Conservation (phyloP, 30 jellyfish, hydroid and myxozoan species). For the Hydractinia symbiolongicarpus region DNA sequence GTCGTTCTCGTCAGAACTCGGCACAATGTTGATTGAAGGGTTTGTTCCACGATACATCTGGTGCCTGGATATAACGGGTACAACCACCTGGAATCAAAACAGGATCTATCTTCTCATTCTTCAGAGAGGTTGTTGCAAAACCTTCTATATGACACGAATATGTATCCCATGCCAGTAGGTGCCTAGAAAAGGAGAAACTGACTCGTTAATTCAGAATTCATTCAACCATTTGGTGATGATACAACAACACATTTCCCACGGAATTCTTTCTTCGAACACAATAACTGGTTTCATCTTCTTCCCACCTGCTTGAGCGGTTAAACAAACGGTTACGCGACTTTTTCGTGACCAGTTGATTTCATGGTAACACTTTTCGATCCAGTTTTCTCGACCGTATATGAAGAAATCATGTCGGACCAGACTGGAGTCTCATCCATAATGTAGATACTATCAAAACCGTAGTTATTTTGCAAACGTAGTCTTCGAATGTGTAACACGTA, state of each 20-base stretch:
- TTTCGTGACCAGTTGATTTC: conserved; percentile 25
- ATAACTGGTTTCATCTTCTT: conserved; percentile 18
- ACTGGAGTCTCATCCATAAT: not conserved
- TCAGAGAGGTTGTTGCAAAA: no score
- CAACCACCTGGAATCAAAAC: no score
- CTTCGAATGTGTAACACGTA: conserved; percentile 5
- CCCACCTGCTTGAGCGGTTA: conserved; percentile 24
- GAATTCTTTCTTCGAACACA: not conserved
- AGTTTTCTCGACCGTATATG: not conserved
- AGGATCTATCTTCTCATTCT: no score
- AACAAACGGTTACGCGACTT: conserved; percentile 14
- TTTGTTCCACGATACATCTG: no score
- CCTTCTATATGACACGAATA: no score
- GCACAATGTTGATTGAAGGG: no score
- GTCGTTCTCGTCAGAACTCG: no score
- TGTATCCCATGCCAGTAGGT: no score
- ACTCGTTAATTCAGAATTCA: conserved; percentile 28
- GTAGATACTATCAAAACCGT: not conserved
- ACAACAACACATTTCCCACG: not conserved
- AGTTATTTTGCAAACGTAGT: conserved; percentile 6
- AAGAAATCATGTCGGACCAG: conserved; percentile 1
- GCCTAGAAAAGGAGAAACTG: not conserved
- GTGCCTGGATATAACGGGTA: no score
- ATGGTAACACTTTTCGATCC: not conserved
- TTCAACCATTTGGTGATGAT: conserved; percentile 32